A percentile compares a stretch with the other conserved stretches of the same genome.
Evolutionary conservation across 2,888 invertebrate species (phyloP).

Genomic region (Sesia bembeciformis): DNA sequence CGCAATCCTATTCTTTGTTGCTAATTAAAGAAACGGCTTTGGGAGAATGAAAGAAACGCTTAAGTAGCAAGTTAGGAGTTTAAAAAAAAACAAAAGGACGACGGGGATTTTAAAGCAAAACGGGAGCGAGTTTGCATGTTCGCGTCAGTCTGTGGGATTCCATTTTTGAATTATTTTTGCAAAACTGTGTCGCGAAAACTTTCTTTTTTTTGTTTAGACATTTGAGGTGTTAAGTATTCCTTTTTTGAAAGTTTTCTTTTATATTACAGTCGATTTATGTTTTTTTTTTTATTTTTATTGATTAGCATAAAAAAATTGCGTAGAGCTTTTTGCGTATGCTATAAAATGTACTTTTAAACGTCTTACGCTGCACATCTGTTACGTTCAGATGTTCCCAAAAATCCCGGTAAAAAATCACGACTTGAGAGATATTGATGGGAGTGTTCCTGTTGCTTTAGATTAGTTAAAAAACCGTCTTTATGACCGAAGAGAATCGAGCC

Average conservation of each 20-base stretch:
- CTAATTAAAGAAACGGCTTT: slow-evolving; percentile 66
- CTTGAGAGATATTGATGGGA: slow-evolving; percentile 34
- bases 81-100: slow-evolving; percentile 39
- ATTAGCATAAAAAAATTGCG: no score
- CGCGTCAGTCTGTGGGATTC: slow-evolving; percentile 50
- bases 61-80: slow-evolving; percentile 68
- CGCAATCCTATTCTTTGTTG: slow-evolving; percentile 67
- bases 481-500: slow-evolving; percentile 22
- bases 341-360: background rate
- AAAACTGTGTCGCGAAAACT: background rate
- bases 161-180: slow-evolving; percentile 45
- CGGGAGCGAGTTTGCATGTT: slow-evolving; percentile 59
- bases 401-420: slow-evolving; percentile 38
- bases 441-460: slow-evolving; percentile 31
- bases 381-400: slow-evolving; percentile 36
- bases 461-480: slow-evolving; percentile 23
- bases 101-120: slow-evolving; percentile 55
- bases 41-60: slow-evolving; percentile 57
- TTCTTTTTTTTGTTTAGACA: background rate
- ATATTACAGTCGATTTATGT: no score
- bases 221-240: background rate
- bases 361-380: slow-evolving; percentile 36
- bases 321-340: no score
- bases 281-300: no score
- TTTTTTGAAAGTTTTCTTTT: no score